These are phyloP conservation scores for Craniophora ligustri DNA, from an alignment of 2,888 invertebrate species.

Conservation along the genomic window DNA sequence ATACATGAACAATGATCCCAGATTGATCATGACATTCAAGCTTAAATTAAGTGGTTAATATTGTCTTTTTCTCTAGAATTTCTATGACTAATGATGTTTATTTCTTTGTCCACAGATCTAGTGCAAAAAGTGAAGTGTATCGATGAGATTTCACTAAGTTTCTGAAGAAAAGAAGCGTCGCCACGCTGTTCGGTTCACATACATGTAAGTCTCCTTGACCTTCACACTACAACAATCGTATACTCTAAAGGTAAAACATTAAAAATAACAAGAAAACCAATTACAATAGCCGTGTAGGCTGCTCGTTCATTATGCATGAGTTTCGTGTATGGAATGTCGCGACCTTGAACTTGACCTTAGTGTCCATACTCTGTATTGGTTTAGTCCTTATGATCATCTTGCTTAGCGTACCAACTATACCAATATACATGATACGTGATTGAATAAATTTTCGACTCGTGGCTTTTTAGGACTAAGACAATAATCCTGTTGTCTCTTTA, in stretches of 20 bases:
- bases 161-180: constrained; percentile 66
- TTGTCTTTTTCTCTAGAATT: too few species aligned
- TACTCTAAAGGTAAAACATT: constrained; percentile 7
- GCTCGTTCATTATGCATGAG: constrained; percentile 41
- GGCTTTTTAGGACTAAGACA: constrained; percentile 1
- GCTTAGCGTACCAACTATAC: background rate
- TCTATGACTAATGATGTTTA: background rate
- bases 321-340: constrained; percentile 15
- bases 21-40: too few species aligned
- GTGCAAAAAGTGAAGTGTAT: constrained; percentile 72
- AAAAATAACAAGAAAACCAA: constrained; percentile 22
- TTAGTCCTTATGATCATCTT: background rate
- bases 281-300: constrained; percentile 25
- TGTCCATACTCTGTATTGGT: background rate
- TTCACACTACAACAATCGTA: constrained; percentile 6
- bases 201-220: constrained; percentile 71
- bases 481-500: background rate
- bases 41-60: too few species aligned
- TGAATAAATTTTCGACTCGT: background rate
- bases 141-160: constrained; percentile 77
- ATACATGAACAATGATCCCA: too few species aligned
- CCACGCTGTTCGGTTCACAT: constrained; percentile 78
- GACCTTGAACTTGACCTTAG: constrained; percentile 51
- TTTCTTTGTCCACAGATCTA: constrained; percentile 70
- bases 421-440: too few species aligned